Conservation (phyloP, 92 coral and sea anemone species). For the Palythoa grandis region DNA sequence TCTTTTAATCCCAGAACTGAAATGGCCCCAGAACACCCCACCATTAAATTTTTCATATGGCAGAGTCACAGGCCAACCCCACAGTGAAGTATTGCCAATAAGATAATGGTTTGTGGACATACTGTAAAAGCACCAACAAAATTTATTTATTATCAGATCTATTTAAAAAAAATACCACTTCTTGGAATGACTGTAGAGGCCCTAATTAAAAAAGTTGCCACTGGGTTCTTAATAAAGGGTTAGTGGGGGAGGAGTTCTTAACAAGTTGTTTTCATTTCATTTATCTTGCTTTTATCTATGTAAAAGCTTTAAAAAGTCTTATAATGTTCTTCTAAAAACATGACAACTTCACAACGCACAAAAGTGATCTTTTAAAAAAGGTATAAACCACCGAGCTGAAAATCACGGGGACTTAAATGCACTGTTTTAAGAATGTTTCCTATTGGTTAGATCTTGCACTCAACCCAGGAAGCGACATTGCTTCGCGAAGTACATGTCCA, state of each 20-base stretch:
- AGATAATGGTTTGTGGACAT: neutral
- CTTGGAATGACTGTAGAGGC: neutral
- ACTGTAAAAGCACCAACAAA: constrained; percentile 13
- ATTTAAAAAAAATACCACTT: neutral
- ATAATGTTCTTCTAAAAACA: neutral
- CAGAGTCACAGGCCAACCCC: constrained; percentile 37
- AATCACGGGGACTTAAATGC: too few species aligned
- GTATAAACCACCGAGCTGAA: too few species aligned
- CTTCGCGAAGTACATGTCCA: too few species aligned
- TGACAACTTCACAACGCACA: too few species aligned
- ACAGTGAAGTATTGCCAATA: neutral
- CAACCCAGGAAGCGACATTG: too few species aligned
- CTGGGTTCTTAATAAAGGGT: constrained; percentile 1
- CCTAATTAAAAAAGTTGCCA: neutral
- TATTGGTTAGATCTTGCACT: too few species aligned
- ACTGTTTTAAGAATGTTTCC: too few species aligned
- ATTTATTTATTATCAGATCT: neutral
- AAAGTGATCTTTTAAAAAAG: too few species aligned
- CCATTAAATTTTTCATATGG: constrained; percentile 7
- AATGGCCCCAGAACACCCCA: neutral
- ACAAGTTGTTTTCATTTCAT: neutral
- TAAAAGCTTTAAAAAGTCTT: neutral
- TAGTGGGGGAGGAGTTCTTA: too few species aligned
- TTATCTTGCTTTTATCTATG: neutral
- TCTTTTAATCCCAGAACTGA: constrained; percentile 9